phyloP scores from a whole-genome alignment of 2,113 vertebrate species.

The Rhinolophus sinicus region DNA sequence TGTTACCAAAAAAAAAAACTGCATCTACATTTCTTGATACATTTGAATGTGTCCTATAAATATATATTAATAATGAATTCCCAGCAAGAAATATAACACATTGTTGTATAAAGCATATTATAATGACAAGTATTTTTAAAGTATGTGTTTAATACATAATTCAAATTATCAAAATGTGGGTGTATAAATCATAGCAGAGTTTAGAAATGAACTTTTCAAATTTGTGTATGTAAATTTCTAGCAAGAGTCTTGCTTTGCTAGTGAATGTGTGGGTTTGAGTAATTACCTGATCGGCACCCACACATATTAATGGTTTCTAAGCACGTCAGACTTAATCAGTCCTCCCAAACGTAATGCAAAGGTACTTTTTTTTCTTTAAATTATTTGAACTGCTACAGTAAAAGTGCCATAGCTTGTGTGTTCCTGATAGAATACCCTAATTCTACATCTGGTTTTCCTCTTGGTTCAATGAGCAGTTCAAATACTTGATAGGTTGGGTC shows the following conservation, averaged over 20 bases:
- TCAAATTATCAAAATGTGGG: constrained; percentile 76
- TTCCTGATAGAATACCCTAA: neutral
- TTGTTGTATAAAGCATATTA: constrained; percentile 67
- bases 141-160: constrained; percentile 74
- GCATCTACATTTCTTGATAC: constrained; percentile 53
- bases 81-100: constrained; percentile 65
- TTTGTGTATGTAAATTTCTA: constrained; percentile 73
- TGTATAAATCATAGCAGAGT: constrained; percentile 70
- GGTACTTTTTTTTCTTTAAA: constrained; percentile 37
- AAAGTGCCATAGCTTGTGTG: neutral
- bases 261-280: constrained; percentile 64
- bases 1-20: constrained; percentile 75
- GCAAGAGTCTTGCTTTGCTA: constrained; percentile 56
- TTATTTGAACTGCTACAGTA: neutral
- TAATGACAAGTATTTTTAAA: constrained; percentile 77
- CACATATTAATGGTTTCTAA: constrained; percentile 73
- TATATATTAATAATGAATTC: constrained; percentile 72
- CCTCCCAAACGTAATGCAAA: constrained; percentile 4
- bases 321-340: constrained; percentile 64
- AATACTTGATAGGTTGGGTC: neutral
- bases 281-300: constrained; percentile 72
- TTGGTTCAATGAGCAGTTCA: neutral
- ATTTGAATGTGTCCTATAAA: constrained; percentile 63
- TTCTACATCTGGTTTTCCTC: neutral
- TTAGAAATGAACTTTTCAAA: constrained; percentile 75